Base-by-base conservation (phyloP, 2,888 invertebrate genomes). In the Calameuta filiformis region DNA sequence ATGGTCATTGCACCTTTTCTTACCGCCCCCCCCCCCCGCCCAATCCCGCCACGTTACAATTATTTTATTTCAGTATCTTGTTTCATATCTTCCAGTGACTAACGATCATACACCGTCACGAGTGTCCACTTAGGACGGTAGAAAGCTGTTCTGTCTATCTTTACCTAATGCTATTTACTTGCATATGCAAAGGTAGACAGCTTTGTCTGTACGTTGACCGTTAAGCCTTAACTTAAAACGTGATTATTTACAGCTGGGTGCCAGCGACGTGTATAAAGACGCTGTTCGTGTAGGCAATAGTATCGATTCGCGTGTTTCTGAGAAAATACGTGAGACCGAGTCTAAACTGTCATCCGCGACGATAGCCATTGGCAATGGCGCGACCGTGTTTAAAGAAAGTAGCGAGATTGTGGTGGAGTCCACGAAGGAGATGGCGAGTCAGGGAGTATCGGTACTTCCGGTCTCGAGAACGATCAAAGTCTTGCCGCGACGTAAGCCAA, bases 231-330 rank as follows among this genome's bases (percentile, higher is more conserved):
- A 56, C 23, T 6, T 23, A 3, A 23, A 56, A 56, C 23, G 9
- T 56, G 56, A 56, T 56, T 78, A 73, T 78, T 76, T 75, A 68
- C 78, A 78, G 78, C 33, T 78, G 76, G 78, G 73, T 56, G 76
- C 33, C 30, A 75, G 37, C 23, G 77, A 37, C n/a, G 33, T 73
- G 68, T 77, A 35, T 69, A 75, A 75, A 77, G 75, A 69, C 71
- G 9, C 34, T 12, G 34, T 33, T 34, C n/a, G 31, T 78, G 75
- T 81, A 78, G 75, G 82, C 81, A 81, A 81, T 79, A 87, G 83
- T 33, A 76, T 80, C 75, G 82, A 78, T 81, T 80, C 82, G 78
- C 73, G 82, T 82, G 75, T 75, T 69, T 80, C 77, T 35, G 77
- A 82, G 78, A 83, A 80, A 77, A 74, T 35, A 81, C 77, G 76